These are phyloP conservation scores for Ctena decussata DNA, from an alignment of 2,888 invertebrate species.

Conservation along the genomic window DNA sequence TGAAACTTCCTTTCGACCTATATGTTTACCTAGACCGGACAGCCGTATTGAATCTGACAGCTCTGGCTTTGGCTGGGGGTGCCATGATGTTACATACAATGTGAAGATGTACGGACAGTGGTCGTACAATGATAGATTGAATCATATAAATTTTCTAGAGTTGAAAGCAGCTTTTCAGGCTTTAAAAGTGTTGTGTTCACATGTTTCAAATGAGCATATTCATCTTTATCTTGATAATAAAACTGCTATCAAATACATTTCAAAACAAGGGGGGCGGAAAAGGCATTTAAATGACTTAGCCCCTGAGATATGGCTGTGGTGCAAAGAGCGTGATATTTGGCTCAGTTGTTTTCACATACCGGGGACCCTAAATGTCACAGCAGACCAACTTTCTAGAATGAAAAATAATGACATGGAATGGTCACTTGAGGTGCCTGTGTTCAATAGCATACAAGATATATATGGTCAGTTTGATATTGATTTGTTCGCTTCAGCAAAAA, in stretches of 20 bases:
- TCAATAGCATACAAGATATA: not conserved
- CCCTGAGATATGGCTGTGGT: conserved; percentile 46
- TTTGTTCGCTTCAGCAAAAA: conserved; percentile 48
- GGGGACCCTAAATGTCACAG: conserved; percentile 32
- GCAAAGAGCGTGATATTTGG: conserved; percentile 39
- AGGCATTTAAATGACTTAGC: conserved; percentile 32
- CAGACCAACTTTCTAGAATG: conserved; percentile 33
- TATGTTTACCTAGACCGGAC: not conserved
- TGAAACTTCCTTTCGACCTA: not conserved
- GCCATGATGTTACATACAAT: not conserved
- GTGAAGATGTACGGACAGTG: conserved; percentile 32
- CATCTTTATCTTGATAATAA: not conserved
- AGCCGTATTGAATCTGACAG: conserved; percentile 41
- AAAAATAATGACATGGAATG: conserved; percentile 44
- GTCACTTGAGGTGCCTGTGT: conserved; percentile 13
- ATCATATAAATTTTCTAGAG: conserved; percentile 50
- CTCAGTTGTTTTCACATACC: conserved; percentile 45
- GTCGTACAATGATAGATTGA: conserved; percentile 12
- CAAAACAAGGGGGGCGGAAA: conserved; percentile 4
- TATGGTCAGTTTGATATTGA: conserved; percentile 27
- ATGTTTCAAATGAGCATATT: not conserved
- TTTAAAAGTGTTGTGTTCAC: not conserved
- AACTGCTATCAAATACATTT: not conserved
- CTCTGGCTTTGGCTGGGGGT: conserved; percentile 41
- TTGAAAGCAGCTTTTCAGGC: conserved; percentile 21